phyloP scores from a whole-genome alignment of 2,888 invertebrate species.

The Trilocha varians region DNA sequence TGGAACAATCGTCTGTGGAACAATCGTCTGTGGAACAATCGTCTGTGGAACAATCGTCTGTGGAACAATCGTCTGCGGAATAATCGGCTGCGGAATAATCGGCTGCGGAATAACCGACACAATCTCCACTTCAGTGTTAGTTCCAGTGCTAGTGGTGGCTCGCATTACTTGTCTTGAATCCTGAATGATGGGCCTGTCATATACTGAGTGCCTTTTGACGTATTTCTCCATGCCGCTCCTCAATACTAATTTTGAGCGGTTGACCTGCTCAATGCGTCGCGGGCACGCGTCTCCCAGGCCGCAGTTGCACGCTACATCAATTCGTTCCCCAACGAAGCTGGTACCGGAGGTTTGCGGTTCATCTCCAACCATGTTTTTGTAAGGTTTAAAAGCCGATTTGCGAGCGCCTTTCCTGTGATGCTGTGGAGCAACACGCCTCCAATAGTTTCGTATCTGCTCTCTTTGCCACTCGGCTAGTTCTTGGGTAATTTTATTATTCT shows the following conservation, averaged over 20 bases:
- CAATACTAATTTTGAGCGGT: not conserved
- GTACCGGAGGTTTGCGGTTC: not conserved
- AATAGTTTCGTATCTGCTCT: not conserved
- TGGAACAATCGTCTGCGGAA: no score
- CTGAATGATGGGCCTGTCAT: not conserved
- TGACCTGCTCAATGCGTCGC: not conserved
- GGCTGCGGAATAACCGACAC: no score
- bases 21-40: no score
- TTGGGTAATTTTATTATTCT: no score
- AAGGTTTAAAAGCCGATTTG: not conserved
- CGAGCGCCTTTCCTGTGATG: not conserved
- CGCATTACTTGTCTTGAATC: not conserved
- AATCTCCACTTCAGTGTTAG: no score
- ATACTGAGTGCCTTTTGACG: not conserved
- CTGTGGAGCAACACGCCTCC: not conserved
- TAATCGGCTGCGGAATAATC: no score
- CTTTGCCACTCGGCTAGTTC: not conserved
- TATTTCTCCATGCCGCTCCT: not conserved
- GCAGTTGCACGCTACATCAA: not conserved
- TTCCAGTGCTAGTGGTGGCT: no score
- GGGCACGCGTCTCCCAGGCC: not conserved
- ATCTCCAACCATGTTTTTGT: not conserved
- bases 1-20: no score
- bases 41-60: no score
- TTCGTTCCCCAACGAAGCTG: not conserved